Base-by-base conservation (phyloP, 2,888 invertebrate species). In the Drepanosiphum platanoidis region DNA sequence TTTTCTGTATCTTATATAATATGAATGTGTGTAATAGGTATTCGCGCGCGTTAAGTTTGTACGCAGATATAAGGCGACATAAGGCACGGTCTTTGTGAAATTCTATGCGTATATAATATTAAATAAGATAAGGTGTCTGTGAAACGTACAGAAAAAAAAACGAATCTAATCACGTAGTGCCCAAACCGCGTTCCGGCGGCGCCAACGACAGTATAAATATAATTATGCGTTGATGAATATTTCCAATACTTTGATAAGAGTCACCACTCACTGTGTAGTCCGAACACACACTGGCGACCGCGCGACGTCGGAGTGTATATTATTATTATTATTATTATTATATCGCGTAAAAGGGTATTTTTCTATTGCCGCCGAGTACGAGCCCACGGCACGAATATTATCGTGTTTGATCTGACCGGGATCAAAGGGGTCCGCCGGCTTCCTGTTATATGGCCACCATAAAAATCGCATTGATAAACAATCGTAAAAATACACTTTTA, bases 381-480 rank as follows among this genome's bases (percentile, higher is more conserved):
- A 66, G 84, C 75, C 75, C 75, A 84, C 83, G 83, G 83, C 83
- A 83, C 84, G 77, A 84, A 84, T n/a, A n/a, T 83, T 84, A 84
- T 77, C 77, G 84, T 84, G 84, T 84, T 84, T 84, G 84, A 84
- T 84, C 84, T 84, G 84, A 84, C 84, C 46, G 75, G 84, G 75
- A 84, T 84, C 84, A 84, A 84, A 84, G 84, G 77, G 84, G 84
- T 84, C 77, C 77, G 84, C 64, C 84, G 84, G 84, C 77, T 84
- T 84, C 84, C 84, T 84, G 84, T 84, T 84, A 77, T 84, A 84
- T 77, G 77, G 75, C 84, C 84, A 36, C 68, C 77, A 84, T 84
- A 84, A 84, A 84, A 84, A 84, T 84, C 84, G 84, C 84, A 84
- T 84, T 84, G 84, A 84, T 84, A 84, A 84, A 84, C 84, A 84